These are phyloP conservation scores for Andrena cerasifolii DNA, from an alignment of 1,140 invertebrate species.

Conservation along the genomic window DNA sequence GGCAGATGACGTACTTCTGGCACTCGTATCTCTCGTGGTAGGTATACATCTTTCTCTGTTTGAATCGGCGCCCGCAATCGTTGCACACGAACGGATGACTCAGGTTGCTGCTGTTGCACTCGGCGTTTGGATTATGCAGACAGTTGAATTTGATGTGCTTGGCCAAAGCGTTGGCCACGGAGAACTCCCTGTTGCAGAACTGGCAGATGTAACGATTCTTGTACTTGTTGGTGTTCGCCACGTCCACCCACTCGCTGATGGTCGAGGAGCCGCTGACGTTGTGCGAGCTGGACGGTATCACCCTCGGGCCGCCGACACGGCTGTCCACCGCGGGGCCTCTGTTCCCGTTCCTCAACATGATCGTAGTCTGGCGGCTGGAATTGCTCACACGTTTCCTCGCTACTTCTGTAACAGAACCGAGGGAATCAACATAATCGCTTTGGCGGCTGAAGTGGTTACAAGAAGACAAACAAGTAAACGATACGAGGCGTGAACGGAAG, in stretches of 20 bases:
- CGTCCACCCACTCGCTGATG: slow-evolving; percentile 5
- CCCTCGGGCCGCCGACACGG: too few species aligned
- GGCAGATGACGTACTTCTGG: not conserved
- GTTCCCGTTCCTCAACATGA: too few species aligned
- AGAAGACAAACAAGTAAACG: not conserved
- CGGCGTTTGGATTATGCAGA: not conserved
- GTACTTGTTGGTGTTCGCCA: not conserved
- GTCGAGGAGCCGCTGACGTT: too few species aligned
- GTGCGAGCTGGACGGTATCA: too few species aligned
- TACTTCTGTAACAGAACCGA: not conserved
- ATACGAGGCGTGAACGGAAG: too few species aligned
- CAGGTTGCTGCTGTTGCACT: not conserved
- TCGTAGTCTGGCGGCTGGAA: not conserved
- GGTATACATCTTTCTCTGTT: slow-evolving; percentile 26
- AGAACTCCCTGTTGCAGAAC: slow-evolving; percentile 3
- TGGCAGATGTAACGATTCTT: not conserved
- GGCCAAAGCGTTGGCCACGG: not conserved
- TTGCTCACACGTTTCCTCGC: not conserved
- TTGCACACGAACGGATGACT: slow-evolving; percentile 32
- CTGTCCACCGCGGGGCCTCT: too few species aligned
- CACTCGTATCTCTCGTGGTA: slow-evolving; percentile 62
- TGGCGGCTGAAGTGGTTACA: too few species aligned
- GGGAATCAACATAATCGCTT: not conserved
- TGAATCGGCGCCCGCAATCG: slow-evolving; percentile 53
- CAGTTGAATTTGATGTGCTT: slow-evolving; percentile 47